Conservation (phyloP, 2,797 vertebrate genomes). For the Hylomyscus alleni region DNA sequence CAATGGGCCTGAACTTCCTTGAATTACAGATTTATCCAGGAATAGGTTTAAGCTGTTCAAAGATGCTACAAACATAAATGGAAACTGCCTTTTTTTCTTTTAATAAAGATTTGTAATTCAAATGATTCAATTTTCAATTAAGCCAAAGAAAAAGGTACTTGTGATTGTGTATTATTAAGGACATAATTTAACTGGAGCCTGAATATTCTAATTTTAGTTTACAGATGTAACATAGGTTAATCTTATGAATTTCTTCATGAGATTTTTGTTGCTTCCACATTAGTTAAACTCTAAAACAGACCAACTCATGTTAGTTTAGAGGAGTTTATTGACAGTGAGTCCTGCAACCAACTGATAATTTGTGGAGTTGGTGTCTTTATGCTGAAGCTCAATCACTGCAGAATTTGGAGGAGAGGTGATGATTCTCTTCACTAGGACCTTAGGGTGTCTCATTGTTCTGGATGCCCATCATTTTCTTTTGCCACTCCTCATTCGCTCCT, state of each 20-base stretch:
- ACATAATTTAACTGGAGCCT: background rate
- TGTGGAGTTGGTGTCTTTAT: background rate
- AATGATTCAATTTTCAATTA: conserved; percentile 1
- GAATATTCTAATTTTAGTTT: conserved; percentile 59
- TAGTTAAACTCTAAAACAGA: conserved; percentile 20
- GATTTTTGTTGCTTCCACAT: background rate
- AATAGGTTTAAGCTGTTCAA: conserved; percentile 10
- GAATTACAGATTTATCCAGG: conserved; percentile 6
- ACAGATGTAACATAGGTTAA: background rate
- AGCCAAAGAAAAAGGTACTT: conserved; percentile 22
- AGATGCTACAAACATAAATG: background rate
- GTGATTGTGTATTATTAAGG: background rate
- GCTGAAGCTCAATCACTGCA: background rate
- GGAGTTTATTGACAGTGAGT: background rate
- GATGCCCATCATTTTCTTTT: background rate
- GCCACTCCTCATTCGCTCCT: background rate
- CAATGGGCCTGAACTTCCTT: conserved; percentile 23
- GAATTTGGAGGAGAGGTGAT: background rate
- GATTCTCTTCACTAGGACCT: background rate
- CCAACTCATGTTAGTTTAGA: background rate
- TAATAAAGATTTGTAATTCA: conserved; percentile 13
- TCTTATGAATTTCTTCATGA: background rate
- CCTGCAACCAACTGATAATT: background rate
- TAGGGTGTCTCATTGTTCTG: background rate
- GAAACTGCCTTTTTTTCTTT: background rate